A percentile compares a stretch with the other conserved stretches of the same genome.
phyloP scores from a whole-genome alignment of 2,113 vertebrate genomes.

The Hippocampus abdominalis region DNA sequence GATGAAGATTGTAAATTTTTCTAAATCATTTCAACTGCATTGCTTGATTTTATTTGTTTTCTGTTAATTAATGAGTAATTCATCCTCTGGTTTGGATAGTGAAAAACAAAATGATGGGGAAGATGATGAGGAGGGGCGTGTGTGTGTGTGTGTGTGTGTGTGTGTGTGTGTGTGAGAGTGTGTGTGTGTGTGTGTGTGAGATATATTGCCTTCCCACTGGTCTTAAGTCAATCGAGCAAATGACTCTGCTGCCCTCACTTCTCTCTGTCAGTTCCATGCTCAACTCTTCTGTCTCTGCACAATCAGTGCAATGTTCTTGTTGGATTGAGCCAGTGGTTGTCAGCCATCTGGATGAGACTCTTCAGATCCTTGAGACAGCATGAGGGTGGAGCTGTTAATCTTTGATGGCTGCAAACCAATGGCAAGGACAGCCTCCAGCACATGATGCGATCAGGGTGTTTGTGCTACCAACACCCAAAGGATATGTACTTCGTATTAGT shows the following conservation, averaged over 20 bases:
- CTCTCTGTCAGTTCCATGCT: conserved; percentile 37
- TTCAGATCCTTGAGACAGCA: conserved; percentile 30
- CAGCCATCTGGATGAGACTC: conserved; percentile 25
- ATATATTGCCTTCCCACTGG: conserved; percentile 59
- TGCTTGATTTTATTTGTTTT: not conserved
- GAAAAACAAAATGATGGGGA: not conserved
- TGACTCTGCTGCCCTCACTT: conserved; percentile 41
- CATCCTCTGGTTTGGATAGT: conserved; percentile 13
- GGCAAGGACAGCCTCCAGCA: conserved; percentile 45
- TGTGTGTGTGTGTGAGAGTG: conserved; percentile 32
- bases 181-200: conserved; percentile 37
- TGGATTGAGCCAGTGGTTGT: conserved; percentile 47
- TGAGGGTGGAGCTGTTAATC: conserved; percentile 36
- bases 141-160: conserved; percentile 32
- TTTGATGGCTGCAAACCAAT: conserved; percentile 43
- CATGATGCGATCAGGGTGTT: conserved; percentile 54
- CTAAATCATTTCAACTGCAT: conserved; percentile 10
- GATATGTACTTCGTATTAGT: conserved; percentile 32
- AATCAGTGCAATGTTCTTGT: conserved; percentile 55
- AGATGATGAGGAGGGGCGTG: conserved; percentile 28
- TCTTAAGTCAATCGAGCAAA: conserved; percentile 64
- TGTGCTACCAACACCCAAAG: conserved; percentile 51
- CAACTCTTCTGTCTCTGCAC: conserved; percentile 41
- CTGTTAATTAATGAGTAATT: conserved; percentile 20
- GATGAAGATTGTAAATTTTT: conserved; percentile 17